Evolutionary conservation across 2,113 vertebrate species (phyloP), one percentile per base, ranked within the genome.

Genomic region (Hepsetus odoe): DNA sequence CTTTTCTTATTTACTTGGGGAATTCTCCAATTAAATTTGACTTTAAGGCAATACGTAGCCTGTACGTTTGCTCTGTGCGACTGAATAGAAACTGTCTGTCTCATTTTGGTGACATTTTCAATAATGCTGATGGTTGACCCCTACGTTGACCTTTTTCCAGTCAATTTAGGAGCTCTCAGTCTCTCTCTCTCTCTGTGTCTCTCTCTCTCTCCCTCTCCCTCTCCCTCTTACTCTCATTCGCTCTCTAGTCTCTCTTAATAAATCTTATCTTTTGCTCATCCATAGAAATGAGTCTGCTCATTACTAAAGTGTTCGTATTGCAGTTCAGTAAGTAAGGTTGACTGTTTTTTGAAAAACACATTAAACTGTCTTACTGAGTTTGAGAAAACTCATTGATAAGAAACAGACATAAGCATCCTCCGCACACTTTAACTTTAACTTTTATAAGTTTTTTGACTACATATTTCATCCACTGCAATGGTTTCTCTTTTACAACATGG

Each of bases 1-100:
- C 80, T 82, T 82, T 84, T 84, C 84, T 85, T 85, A 85, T 84
- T 85, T 87, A 84, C 84, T 83, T 74, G 9, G 76, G 80, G 80
- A 85, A 76, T 81, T 65, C 72, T 74, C 65, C 84, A 87, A 87
- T 86, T 87, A 87, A 81, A 84, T 75, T n/a, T 81, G 76, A 82
- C 84, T 84, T 83, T 61, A 82, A 83, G 76, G 76, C 67, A 35
- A 80, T 38, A 30, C 38, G 26, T 59, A 46, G 46, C 58, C 33
- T 11, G 18, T 42, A 42, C 56, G 16, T 75, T 70, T 61, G 3
- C 61, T 55, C 32, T 68, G 44, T 70, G 49, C 35, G 56, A 74
- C 59, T 55, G 69, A 80, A 83, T 80, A 68, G 68, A 74, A 80
- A 75, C 69, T 78, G 72, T 79, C 72, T 42, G 13, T 84, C 82